A percentile compares a stretch with the other conserved stretches of the same genome.
Evolutionary conservation across 1,140 invertebrate species (phyloP).

Genomic region (Onthophagus taurus): DNA sequence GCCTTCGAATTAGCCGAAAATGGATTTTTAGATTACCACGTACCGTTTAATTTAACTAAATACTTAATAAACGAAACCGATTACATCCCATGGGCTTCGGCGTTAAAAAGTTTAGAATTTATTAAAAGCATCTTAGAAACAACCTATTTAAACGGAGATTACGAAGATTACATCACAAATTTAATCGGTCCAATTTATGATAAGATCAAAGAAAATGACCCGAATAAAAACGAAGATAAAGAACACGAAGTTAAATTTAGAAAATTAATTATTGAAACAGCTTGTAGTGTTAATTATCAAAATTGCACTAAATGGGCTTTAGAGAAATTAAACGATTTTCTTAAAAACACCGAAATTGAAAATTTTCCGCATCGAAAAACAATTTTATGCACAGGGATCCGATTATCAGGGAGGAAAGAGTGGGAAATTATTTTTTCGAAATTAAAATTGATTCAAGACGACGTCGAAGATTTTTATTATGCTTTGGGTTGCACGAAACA

Average conservation of each 20-base stretch:
- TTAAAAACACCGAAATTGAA: neutral
- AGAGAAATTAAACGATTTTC: conserved; percentile 17
- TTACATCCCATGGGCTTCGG: conserved; percentile 30
- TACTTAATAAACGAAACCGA: conserved; percentile 44
- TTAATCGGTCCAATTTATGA: conserved; percentile 26
- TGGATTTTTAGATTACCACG: conserved; percentile 46
- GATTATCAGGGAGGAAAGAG: conserved; percentile 25
- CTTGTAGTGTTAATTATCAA: conserved; percentile 26
- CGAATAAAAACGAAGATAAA: conserved; percentile 22
- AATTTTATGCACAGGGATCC: conserved; percentile 29
- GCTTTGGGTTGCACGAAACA: conserved; percentile 32
- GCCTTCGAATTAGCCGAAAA: conserved; percentile 43
- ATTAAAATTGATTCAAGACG: conserved; percentile 11
- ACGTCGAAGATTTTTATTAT: conserved; percentile 27
- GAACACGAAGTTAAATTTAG: conserved; percentile 28
- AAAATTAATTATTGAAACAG: conserved; percentile 23
- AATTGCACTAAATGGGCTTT: conserved; percentile 27
- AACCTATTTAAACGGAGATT: conserved; percentile 13
- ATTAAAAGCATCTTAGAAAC: conserved; percentile 20
- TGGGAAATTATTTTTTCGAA: conserved; percentile 32
- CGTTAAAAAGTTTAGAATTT: conserved; percentile 25
- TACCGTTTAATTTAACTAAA: conserved; percentile 50
- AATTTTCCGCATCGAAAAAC: conserved; percentile 18
- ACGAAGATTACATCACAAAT: conserved; percentile 28
- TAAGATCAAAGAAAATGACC: conserved; percentile 22